phyloP scores from a whole-genome alignment of 2,797 vertebrate genomes.

The Pseudochromis fuscus region DNA sequence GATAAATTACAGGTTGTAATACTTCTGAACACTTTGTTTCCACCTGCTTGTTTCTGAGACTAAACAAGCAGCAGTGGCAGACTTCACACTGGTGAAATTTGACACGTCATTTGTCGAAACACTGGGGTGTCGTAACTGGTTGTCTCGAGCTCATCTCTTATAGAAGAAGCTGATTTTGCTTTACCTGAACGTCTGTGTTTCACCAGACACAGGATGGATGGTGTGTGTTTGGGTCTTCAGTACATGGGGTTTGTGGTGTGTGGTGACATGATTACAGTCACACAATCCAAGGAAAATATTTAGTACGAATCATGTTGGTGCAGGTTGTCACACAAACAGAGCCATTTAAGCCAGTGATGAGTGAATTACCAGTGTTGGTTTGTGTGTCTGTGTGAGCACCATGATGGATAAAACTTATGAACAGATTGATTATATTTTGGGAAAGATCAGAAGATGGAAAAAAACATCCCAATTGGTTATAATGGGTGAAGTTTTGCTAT shows the following conservation, averaged over 20 bases:
- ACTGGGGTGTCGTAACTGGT: background rate
- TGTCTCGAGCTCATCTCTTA: background rate
- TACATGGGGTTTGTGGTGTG: background rate
- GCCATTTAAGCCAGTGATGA: no score
- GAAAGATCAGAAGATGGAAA: no score
- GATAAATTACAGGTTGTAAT: conserved; percentile 8
- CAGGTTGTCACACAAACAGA: background rate
- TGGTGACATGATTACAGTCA: background rate
- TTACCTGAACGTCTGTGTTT: conserved; percentile 4
- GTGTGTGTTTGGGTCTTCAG: background rate
- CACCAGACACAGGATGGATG: background rate
- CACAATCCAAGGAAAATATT: background rate
- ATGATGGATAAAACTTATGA: no score
- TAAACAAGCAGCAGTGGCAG: conserved; percentile 23
- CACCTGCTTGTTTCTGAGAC: conserved; percentile 14
- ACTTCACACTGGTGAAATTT: conserved; percentile 8
- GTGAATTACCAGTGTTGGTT: no score
- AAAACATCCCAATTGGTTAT: no score
- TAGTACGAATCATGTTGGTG: background rate
- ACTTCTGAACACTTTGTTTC: background rate
- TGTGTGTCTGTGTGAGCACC: no score
- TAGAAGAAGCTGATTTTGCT: background rate
- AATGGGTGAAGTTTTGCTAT: no score
- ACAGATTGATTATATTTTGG: no score
- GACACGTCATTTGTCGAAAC: conserved; percentile 39